These are phyloP conservation scores for Hypsibius dujardini DNA, from an alignment of 1,140 invertebrate species.

Conservation along the genomic window DNA sequence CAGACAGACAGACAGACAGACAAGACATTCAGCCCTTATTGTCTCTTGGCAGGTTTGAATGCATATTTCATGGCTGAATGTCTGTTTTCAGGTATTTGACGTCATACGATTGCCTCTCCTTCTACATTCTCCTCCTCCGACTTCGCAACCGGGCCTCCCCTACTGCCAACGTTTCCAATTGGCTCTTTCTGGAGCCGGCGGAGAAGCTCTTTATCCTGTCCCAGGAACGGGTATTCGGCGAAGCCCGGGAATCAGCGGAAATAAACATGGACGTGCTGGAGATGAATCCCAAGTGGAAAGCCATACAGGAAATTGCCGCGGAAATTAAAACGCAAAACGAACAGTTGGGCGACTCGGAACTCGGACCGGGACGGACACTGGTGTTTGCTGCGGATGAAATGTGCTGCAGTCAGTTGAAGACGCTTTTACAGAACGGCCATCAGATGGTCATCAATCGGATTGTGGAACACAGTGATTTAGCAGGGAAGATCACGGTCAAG, in stretches of 20 bases:
- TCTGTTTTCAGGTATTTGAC: conserved; percentile 47
- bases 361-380: neutral
- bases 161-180: conserved; percentile 52
- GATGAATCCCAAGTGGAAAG: conserved; percentile 71
- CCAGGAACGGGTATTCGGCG: conserved; percentile 37
- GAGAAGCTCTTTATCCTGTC: conserved; percentile 64
- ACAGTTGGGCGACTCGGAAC: neutral
- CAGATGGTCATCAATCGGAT: neutral
- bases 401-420: conserved; percentile 1
- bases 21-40: too few relatives aligned
- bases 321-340: conserved; percentile 31
- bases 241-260: conserved; percentile 49
- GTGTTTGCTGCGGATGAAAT: neutral
- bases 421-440: neutral
- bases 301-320: conserved; percentile 32
- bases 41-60: too few relatives aligned
- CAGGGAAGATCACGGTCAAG: neutral
- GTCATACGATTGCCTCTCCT: conserved; percentile 69
- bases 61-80: neutral
- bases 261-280: conserved; percentile 76
- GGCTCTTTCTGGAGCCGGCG: conserved; percentile 71
- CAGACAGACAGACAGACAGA: too few relatives aligned
- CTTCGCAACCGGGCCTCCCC: conserved; percentile 59
- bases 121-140: conserved; percentile 59
- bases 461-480: neutral